Base-by-base conservation (phyloP, 2,797 vertebrate genomes). In the Sebastes alutus region DNA sequence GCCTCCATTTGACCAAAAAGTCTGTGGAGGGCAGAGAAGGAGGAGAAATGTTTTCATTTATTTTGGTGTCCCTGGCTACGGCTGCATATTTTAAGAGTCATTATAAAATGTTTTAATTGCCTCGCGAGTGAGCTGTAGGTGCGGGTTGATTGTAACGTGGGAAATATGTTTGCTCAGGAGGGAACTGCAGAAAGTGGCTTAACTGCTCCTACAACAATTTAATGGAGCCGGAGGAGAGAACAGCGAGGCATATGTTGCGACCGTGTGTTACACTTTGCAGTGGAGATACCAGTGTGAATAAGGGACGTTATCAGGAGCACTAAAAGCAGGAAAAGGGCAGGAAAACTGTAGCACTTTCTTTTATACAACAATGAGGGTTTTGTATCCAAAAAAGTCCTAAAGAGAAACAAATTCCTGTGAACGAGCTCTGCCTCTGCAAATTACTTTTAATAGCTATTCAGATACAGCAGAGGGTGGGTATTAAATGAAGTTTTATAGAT, bases 131-230 rank as follows among this genome's bases (percentile, higher is more conserved):
- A 69, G 63, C 59, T 1, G n/a, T 22, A 23, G 56, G 62, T 29
- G 20, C 16, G 12, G 35, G 73, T 65, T 20, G 29, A 5, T 42
- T 25, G 55, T 77, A 72, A 70, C 5, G 32, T 65, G 79, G 27
- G 75, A 66, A 67, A 7, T 63, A 16, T 67, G 55, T 78, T 77
- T 80, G 20, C 67, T 65, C 29, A 64, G 18, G 46, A 81, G 71
- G 23, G n/a, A 84, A 30, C 10, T 29, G 60, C 27, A 4, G 7
- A 8, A 84, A 83, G 62, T 27, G 38, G 56, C 66, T 59, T 7
- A 62, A 81, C 54, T 35, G 20, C 77, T 67, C 32, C 11, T 58
- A 13, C 75, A 71, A 33, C 4, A 61, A 14, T 59, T 60, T 32
- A 78, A 32, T 33, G 49, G 42, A 49, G 49, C 33, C 2, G 4